Evolutionary conservation across 2,113 vertebrate species (phyloP).

Genomic region (Pteropus alecto): DNA sequence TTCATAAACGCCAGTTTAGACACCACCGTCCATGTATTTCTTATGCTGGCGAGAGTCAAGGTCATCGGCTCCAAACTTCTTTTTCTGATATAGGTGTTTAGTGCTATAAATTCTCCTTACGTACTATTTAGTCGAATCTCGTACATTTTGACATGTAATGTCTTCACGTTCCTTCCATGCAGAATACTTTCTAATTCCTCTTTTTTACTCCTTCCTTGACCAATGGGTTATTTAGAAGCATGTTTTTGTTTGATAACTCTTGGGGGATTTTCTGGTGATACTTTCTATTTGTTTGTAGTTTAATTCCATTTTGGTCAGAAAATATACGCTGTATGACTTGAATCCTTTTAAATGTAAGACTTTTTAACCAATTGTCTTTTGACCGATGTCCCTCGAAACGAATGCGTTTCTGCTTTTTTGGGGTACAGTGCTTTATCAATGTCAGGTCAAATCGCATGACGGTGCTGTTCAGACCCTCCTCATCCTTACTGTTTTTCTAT

Average conservation of each 20-base stretch:
- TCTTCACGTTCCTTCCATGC: neutral
- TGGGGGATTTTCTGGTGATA: neutral
- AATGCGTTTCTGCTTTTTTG: neutral
- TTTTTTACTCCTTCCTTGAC: neutral
- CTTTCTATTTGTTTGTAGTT: neutral
- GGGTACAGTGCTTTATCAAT: neutral
- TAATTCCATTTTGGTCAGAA: neutral
- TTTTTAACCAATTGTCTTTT: neutral
- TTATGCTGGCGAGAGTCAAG: neutral
- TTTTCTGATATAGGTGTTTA: neutral
- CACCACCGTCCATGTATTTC: neutral
- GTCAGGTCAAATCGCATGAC: neutral
- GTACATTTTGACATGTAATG: neutral
- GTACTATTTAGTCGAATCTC: too few species aligned
- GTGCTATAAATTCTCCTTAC: neutral
- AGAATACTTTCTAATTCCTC: neutral
- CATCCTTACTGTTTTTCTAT: neutral
- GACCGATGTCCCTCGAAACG: neutral
- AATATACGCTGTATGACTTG: neutral
- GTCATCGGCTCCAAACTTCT: neutral
- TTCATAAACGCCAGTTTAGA: neutral
- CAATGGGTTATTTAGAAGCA: neutral
- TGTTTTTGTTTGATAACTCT: neutral
- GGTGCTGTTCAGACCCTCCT: neutral
- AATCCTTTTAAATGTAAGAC: neutral